Base-by-base conservation (phyloP, 2,113 vertebrate species). In the Hoplias malabaricus region DNA sequence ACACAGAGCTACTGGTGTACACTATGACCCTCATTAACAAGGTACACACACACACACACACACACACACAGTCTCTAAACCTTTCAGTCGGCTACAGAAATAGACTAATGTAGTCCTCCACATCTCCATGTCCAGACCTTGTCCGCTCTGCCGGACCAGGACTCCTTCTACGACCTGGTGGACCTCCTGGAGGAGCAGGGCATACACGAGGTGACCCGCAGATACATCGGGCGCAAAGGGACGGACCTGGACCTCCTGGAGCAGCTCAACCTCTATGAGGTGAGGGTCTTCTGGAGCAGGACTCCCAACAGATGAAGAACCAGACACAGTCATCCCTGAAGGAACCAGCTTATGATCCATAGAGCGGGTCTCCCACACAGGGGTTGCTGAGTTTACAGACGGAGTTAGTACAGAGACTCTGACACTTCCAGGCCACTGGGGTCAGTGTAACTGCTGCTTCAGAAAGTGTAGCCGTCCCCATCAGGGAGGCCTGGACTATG, bases 201-300 rank as follows among this genome's bases (percentile, higher is more conserved):
- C 79, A 96, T 98, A 12, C 95, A 96, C 59, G 86, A 90, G 0
- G 90, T 98, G 87, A 92, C 94, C 31, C 93, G 94, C 84, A 92
- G 94, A 76, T 95, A 97, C 84, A 88, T 96, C 88, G 94, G 90
- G 66, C 93, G 95, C 82, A 97, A 92, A 90, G 95, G 96, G 83
- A 95, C 95, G 0, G 96, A 98, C 84, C 91, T 96, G 83, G 96
- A 97, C 85, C 90, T 98, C 73, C 91, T 95, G 71, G 96, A 98
- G 84, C 97, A 98, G 84, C 92, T 98, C 83, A 96, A 94, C 89
- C 94, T 96, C 84, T 98, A 98, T 66, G 97, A 98, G 96, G 97
- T 98, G 90, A 38, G 61, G 25, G 8, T 40, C 1, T 40, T 40
- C 9, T 10, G n/a, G n/a, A n/a, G n/a, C n/a, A n/a, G n/a, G n/a